Evolutionary conservation across 2,888 invertebrate species (phyloP).

Genomic region (Drosophila meridiana): DNA sequence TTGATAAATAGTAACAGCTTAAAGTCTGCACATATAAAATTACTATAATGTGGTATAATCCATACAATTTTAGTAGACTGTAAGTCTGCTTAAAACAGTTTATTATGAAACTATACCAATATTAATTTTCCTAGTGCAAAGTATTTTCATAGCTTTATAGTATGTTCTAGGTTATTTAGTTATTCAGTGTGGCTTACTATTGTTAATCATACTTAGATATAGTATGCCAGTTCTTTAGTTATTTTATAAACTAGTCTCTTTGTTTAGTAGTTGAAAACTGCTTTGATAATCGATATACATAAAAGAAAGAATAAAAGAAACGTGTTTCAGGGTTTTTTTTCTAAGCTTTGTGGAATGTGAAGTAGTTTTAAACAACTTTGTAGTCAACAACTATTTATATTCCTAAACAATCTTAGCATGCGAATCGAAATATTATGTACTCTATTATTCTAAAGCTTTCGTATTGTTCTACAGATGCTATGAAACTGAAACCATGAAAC

Average conservation of each 20-base stretch:
- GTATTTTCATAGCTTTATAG: not conserved
- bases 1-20: not conserved
- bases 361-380: not conserved
- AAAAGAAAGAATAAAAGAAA: too few species aligned
- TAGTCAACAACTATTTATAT: not conserved
- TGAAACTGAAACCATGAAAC: not conserved
- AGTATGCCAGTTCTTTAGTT: too few species aligned
- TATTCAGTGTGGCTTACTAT: too few species aligned
- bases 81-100: not conserved
- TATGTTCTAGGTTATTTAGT: not conserved
- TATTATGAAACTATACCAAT: not conserved
- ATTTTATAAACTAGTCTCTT: not conserved
- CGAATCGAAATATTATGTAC: not conserved
- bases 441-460: not conserved
- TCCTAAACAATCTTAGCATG: not conserved
- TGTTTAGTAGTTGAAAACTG: not conserved
- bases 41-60: not conserved
- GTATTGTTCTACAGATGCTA: not conserved
- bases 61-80: not conserved
- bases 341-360: not conserved
- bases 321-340: not conserved
- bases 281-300: not conserved
- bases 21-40: not conserved
- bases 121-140: not conserved
- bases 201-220: not conserved